A percentile compares a stretch with the other conserved stretches of the same genome.
Conservation (phyloP, 1,140 invertebrate genomes). For the Odontomachus brunneus region DNA sequence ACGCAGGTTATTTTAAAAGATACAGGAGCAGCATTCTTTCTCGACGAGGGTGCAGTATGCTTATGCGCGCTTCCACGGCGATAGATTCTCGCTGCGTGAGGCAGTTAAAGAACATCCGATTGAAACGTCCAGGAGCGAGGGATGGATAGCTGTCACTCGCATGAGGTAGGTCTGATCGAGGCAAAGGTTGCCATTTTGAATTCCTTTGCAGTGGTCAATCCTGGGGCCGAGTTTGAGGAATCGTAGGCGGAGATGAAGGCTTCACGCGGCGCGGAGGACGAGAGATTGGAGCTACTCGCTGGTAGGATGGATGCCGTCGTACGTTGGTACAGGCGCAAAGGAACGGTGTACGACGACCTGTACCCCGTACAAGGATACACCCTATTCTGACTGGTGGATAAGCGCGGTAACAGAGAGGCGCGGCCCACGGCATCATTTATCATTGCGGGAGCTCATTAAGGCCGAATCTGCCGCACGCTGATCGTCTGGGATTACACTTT, state of each 20-base stretch:
- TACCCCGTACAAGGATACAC: conserved; percentile 77
- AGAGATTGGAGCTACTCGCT: conserved; percentile 76
- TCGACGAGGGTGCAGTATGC: background rate
- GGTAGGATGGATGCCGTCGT: conserved; percentile 75
- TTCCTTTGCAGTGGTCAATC: conserved; percentile 77
- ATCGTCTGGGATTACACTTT: conserved; percentile 83
- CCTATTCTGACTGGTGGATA: conserved; percentile 77
- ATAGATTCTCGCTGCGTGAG: background rate
- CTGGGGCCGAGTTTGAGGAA: conserved; percentile 82
- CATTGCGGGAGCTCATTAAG: conserved; percentile 84
- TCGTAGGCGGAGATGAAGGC: conserved; percentile 85
- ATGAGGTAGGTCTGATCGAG: conserved; percentile 60
- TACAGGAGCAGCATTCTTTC: background rate
- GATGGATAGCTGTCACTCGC: conserved; percentile 82
- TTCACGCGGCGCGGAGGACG: conserved; percentile 75
- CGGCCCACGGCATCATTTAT: conserved; percentile 83
- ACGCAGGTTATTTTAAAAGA: background rate
- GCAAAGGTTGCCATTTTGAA: conserved; percentile 83
- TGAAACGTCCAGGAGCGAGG: conserved; percentile 79
- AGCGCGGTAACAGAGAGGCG: conserved; percentile 76
- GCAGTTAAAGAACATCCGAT: conserved; percentile 69
- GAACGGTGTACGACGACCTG: conserved; percentile 67
- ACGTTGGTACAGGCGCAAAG: conserved; percentile 61
- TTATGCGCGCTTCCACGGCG: background rate
- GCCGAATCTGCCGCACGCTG: conserved; percentile 82